A percentile compares a stretch with the other conserved stretches of the same genome.
These are phyloP conservation scores for Kryptolebias ocellatus DNA, from an alignment of 2,797 vertebrate genomes.

Conservation along the genomic window DNA sequence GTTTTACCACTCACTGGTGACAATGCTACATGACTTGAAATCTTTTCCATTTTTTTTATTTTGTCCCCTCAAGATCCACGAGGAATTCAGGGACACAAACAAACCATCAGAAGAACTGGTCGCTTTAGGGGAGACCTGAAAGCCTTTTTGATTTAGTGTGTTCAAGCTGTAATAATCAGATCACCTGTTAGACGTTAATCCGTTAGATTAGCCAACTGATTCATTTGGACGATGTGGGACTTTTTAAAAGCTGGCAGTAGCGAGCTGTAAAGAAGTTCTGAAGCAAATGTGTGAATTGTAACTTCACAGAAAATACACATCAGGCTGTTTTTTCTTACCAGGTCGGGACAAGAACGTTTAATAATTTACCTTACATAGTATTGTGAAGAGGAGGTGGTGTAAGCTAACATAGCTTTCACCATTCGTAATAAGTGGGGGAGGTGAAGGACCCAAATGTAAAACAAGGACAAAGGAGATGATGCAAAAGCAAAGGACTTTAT, in stretches of 20 bases:
- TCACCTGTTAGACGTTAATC: neutral
- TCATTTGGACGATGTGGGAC: neutral
- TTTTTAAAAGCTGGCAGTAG: neutral
- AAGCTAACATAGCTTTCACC: too few relatives aligned
- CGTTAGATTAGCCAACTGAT: neutral
- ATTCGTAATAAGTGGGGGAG: too few relatives aligned
- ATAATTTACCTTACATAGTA: neutral
- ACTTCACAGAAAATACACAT: neutral
- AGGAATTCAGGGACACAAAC: neutral
- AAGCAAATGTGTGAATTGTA: neutral
- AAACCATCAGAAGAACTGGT: neutral
- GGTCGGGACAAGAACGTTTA: neutral
- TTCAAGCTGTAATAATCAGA: neutral
- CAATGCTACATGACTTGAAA: constrained; percentile 31
- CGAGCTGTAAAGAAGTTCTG: neutral
- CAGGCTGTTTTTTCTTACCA: neutral
- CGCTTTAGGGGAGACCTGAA: neutral
- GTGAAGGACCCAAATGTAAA: too few relatives aligned
- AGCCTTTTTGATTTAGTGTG: neutral
- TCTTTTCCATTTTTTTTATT: neutral
- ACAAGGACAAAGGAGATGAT: too few relatives aligned
- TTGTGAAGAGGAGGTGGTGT: neutral
- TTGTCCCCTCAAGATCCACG: constrained; percentile 26
- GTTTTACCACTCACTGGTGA: constrained; percentile 38
- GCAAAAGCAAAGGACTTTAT: too few relatives aligned